These are phyloP conservation scores for Odocoileus virginianus DNA, from an alignment of 2,113 vertebrate genomes.

Conservation along the genomic window DNA sequence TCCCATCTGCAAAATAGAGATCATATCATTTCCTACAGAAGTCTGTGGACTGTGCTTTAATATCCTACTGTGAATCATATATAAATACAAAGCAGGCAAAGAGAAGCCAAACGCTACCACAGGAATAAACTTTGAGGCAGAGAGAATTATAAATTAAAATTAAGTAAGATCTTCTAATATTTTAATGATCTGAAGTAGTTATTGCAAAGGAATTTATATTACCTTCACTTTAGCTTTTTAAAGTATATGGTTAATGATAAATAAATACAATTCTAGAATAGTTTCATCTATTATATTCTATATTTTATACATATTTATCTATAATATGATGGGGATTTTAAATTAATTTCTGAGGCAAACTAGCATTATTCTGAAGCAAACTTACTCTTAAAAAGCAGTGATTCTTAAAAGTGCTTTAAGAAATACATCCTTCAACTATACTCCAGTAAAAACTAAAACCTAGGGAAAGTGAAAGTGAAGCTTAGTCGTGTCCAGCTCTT, in stretches of 20 bases:
- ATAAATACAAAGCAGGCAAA: slow-evolving; percentile 33
- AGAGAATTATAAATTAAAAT: slow-evolving; percentile 27
- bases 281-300: background rate
- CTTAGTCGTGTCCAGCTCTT: background rate
- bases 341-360: slow-evolving; percentile 40
- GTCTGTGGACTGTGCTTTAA: background rate
- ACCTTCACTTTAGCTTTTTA: background rate
- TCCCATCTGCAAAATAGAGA: slow-evolving; percentile 32
- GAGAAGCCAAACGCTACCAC: background rate
- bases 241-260: background rate
- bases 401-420: background rate
- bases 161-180: slow-evolving; percentile 8
- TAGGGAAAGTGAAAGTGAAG: background rate
- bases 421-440: background rate
- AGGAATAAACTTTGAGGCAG: background rate
- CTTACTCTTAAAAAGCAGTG: slow-evolving; percentile 4
- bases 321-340: background rate
- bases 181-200: background rate
- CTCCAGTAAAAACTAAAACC: background rate
- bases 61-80: slow-evolving; percentile 12
- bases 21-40: slow-evolving; percentile 30
- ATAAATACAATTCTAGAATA: background rate
- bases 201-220: background rate
- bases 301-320: slow-evolving; percentile 3
- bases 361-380: slow-evolving; percentile 46